Percentiles rank a stretch among this genome's conserved stretches.
phyloP scores from a whole-genome alignment of 2,888 invertebrate species.

The Oxycera nigricornis region DNA sequence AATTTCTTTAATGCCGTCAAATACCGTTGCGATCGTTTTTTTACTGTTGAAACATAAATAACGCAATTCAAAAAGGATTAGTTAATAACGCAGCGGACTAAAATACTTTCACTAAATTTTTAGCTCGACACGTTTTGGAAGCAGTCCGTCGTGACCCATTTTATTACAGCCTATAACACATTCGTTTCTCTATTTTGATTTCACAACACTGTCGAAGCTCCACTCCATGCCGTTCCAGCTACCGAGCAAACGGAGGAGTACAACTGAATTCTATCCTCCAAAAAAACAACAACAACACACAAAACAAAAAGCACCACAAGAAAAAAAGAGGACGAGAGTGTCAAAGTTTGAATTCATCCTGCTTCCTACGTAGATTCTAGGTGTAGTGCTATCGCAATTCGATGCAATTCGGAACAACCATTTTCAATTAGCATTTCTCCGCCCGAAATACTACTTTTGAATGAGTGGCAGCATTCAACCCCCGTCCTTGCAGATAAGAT shows the following conservation, averaged over 20 bases:
- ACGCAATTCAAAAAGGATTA: no score
- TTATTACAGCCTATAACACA: background rate
- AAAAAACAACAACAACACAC: background rate
- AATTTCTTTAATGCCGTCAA: no score
- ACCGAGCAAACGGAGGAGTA: background rate
- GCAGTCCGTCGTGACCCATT: background rate
- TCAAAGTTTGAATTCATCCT: background rate
- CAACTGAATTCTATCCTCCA: background rate
- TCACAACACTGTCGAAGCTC: slow-evolving; percentile 2
- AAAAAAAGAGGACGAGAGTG: background rate
- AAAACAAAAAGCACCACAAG: background rate
- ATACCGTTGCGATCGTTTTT: no score
- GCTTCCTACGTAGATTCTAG: background rate
- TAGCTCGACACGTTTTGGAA: background rate
- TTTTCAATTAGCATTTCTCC: background rate
- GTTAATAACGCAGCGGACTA: no score
- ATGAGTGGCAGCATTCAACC: background rate
- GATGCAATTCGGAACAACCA: background rate
- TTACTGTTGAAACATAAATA: no score
- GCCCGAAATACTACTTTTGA: background rate
- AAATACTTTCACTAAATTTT: background rate
- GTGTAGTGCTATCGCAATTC: background rate
- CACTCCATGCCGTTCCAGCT: background rate
- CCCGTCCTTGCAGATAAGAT: background rate
- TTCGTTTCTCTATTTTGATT: slow-evolving; percentile 1